These are phyloP conservation scores for Uria aalge DNA, from an alignment of 2,113 vertebrate species.

Conservation along the genomic window DNA sequence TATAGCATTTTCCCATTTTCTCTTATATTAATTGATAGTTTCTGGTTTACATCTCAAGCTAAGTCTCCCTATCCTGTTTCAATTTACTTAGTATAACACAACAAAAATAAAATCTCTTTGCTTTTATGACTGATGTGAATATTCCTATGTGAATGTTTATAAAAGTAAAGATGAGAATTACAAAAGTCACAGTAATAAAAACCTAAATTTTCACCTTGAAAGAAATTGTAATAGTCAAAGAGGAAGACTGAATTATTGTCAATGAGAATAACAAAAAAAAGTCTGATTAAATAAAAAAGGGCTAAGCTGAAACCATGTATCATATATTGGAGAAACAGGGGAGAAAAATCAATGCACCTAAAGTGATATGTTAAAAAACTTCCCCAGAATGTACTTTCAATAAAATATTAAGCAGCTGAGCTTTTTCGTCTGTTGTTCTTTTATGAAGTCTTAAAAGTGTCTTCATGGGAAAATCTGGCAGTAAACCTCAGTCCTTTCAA, in stretches of 20 bases:
- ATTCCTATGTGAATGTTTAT: not conserved
- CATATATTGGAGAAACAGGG: not conserved
- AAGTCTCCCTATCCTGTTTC: not conserved
- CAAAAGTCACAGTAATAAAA: not conserved
- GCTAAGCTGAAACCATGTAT: not conserved
- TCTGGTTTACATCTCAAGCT: not conserved
- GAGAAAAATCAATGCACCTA: not conserved
- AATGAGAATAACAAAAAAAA: not conserved
- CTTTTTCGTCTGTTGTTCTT: not conserved
- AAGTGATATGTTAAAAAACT: not conserved
- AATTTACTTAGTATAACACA: not conserved
- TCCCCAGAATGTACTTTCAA: not conserved
- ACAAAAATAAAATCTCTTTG: not conserved
- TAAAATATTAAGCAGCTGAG: not conserved
- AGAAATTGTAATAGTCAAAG: not conserved
- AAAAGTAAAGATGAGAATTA: not conserved
- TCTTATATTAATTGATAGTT: not conserved
- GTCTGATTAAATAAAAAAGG: not conserved
- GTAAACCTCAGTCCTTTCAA: not conserved
- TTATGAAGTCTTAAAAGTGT: not conserved
- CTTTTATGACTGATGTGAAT: not conserved
- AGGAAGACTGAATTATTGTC: not conserved
- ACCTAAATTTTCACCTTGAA: not conserved
- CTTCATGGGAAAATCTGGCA: not conserved
- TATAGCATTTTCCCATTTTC: not conserved